Percentiles rank a stretch among this genome's conserved stretches.
phyloP scores from a whole-genome alignment of 2,888 invertebrate genomes.

The Lingula anatina region DNA sequence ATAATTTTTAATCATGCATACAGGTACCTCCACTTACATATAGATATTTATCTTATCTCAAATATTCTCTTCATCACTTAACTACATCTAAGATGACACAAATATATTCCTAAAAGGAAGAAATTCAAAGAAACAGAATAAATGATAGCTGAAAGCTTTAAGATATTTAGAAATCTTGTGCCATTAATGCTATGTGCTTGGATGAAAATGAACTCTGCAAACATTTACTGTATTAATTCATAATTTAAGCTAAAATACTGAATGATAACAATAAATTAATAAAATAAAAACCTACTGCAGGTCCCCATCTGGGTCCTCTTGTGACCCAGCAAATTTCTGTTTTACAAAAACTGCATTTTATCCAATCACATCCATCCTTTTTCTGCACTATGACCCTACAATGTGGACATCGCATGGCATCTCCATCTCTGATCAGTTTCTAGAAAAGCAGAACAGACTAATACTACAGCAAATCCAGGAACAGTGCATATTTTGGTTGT shows the following conservation, averaged over 20 bases:
- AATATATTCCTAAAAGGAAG: too few species aligned
- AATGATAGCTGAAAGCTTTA: too few species aligned
- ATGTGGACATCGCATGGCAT: constrained; percentile 82
- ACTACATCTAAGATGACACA: too few species aligned
- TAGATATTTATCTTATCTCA: too few species aligned
- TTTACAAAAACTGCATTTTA: constrained; percentile 85
- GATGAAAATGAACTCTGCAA: too few species aligned
- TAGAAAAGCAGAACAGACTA: constrained; percentile 20
- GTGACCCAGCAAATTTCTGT: constrained; percentile 94
- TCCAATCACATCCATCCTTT: constrained; percentile 92
- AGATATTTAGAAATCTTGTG: too few species aligned
- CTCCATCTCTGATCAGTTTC: constrained; percentile 74
- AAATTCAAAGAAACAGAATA: too few species aligned
- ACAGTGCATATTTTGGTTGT: not conserved
- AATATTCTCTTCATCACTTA: too few species aligned
- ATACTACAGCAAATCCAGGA: not conserved
- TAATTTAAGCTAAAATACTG: not conserved
- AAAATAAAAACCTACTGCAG: constrained; percentile 53
- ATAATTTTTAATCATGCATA: not conserved
- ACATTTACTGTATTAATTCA: too few species aligned
- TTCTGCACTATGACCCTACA: constrained; percentile 80
- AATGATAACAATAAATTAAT: not conserved
- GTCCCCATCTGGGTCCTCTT: constrained; percentile 66
- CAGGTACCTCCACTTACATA: too few species aligned
- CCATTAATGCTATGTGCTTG: too few species aligned